phyloP scores from a whole-genome alignment of 2,888 invertebrate species.

The Agonopterix arenella region DNA sequence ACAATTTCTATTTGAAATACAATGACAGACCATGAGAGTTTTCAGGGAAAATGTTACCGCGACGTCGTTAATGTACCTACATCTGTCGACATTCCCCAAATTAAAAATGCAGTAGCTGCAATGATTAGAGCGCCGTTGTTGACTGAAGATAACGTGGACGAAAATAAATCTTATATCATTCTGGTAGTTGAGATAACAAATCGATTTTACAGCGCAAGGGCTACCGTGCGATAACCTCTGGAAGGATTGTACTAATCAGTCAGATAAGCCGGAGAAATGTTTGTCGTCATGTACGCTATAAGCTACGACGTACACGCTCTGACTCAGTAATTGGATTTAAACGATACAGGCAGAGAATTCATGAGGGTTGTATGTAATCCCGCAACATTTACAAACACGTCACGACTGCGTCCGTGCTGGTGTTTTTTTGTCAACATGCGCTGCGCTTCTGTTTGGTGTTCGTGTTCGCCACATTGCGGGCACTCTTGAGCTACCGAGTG shows the following conservation, averaged over 20 bases:
- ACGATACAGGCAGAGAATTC: constrained; percentile 45
- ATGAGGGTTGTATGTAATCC: constrained; percentile 48
- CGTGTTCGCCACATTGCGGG: constrained; percentile 35
- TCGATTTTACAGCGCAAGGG: constrained; percentile 44
- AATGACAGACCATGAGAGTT: constrained; percentile 47
- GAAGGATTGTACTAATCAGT: constrained; percentile 47
- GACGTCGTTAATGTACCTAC: constrained; percentile 38
- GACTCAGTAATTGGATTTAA: constrained; percentile 52
- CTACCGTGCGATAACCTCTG: constrained; percentile 65
- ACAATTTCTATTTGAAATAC: constrained; percentile 62
- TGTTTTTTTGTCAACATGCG: constrained; percentile 42
- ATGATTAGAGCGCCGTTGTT: constrained; percentile 38
- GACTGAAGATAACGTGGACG: constrained; percentile 32
- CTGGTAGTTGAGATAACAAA: constrained; percentile 44
- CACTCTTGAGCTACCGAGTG: constrained; percentile 44
- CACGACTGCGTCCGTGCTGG: constrained; percentile 44
- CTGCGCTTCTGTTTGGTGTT: constrained; percentile 7
- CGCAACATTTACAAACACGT: constrained; percentile 55
- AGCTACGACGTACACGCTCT: constrained; percentile 32
- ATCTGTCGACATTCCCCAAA: constrained; percentile 25
- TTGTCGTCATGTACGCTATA: constrained; percentile 28
- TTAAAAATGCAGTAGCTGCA: constrained; percentile 36
- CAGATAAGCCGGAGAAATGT: constrained; percentile 53
- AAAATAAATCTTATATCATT: constrained; percentile 56
- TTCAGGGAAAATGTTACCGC: constrained; percentile 41